phyloP scores from a whole-genome alignment of 2,797 vertebrate species.

The Nyctibius grandis region DNA sequence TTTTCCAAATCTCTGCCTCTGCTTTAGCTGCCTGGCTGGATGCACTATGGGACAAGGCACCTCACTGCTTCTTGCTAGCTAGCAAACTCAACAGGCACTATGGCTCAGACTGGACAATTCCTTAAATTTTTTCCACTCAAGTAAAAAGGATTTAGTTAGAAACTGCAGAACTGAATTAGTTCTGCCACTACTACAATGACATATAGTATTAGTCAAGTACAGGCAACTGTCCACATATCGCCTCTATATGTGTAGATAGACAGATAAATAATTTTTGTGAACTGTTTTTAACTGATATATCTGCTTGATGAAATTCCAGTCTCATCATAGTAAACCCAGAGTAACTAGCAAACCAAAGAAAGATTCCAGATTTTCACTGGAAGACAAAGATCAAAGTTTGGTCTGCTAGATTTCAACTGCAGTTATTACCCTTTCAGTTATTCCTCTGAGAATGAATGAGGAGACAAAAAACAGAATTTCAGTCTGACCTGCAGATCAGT shows the following conservation, averaged over 20 bases:
- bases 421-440: background rate
- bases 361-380: background rate
- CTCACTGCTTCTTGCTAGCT: background rate
- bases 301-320: background rate
- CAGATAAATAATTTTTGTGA: background rate
- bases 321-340: background rate
- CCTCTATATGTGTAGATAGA: background rate
- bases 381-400: background rate
- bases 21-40: background rate
- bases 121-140: background rate
- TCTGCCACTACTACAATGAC: background rate
- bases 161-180: background rate
- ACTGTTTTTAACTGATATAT: no score
- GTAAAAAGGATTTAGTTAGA: background rate
- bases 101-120: background rate
- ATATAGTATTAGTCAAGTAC: background rate
- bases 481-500: background rate
- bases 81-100: background rate
- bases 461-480: background rate
- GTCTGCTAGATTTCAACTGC: background rate
- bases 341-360: background rate
- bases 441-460: accelerated
- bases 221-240: background rate
- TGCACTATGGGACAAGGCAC: background rate
- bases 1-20: background rate